A percentile compares a stretch with the other conserved stretches of the same genome.
Conservation (phyloP, 2,888 invertebrate species). For the Tillus elongatus region DNA sequence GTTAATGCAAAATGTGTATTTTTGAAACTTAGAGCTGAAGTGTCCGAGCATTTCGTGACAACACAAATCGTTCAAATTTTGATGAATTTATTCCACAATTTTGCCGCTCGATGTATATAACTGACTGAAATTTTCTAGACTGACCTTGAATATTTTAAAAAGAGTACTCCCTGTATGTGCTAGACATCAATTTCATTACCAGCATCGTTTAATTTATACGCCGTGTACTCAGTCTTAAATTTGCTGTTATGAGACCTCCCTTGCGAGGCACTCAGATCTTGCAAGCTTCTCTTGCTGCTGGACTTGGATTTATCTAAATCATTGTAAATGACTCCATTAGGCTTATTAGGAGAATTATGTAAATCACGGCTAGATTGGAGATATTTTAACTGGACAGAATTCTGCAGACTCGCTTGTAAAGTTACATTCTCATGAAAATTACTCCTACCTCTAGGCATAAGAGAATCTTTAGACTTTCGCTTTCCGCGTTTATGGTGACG, state of each 20-base stretch:
- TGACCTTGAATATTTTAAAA: too few relatives aligned
- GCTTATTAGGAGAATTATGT: conserved; percentile 26
- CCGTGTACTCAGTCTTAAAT: conserved; percentile 52
- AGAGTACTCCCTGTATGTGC: too few relatives aligned
- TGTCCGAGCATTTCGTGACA: too few relatives aligned
- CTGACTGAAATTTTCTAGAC: too few relatives aligned
- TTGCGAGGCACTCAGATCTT: conserved; percentile 21
- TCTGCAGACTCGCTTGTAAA: conserved; percentile 36
- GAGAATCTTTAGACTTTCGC: conserved; percentile 37
- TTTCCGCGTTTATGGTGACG: conserved; percentile 28
- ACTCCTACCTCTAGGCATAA: conserved; percentile 34
- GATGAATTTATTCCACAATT: too few relatives aligned
- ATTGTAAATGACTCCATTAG: conserved; percentile 43
- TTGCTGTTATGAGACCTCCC: conserved; percentile 34
- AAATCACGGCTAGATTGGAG: conserved; percentile 35
- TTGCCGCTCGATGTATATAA: too few relatives aligned
- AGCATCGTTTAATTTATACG: conserved; percentile 57
- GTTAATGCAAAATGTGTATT: too few relatives aligned
- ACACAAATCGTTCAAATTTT: too few relatives aligned
- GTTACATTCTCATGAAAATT: conserved; percentile 36
- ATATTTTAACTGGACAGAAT: conserved; percentile 40
- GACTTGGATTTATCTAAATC: conserved; percentile 41
- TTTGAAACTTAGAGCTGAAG: too few relatives aligned
- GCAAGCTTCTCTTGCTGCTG: conserved; percentile 25
- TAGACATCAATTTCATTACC: conserved; percentile 60